Base-by-base conservation (phyloP, 1,140 invertebrate genomes). In the Aphelinus atriplicis region DNA sequence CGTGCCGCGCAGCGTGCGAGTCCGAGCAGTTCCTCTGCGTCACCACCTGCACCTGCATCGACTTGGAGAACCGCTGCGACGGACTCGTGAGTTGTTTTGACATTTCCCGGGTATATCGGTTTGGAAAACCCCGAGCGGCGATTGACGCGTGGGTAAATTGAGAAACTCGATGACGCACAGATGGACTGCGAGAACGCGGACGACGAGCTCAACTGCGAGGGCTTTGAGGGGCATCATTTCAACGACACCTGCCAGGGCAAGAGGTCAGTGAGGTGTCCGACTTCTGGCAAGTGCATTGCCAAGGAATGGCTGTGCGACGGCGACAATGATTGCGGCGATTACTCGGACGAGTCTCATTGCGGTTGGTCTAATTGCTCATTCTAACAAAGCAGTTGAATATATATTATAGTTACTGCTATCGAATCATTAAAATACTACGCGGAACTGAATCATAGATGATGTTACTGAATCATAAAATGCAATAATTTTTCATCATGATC, bases 291-390 rank as follows among this genome's bases (percentile, higher is more conserved):
- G 53, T 96, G 95, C 84, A 95, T 96, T 73, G 90, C 90, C 10
- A 90, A 91, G 71, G 89, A 92, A 2, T 95, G 93, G 92, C 85
- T 93, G 1, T 96, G 95, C 84, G 94, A 94, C 81, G 91, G 92
- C 0, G 91, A 93, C 76, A 92, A 95, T 74, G 94, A 96, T 82
- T 96, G 95, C 79, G 93, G 92, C 0, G 95, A 96, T 85, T 94
- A 91, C 80, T 94, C 93, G 2, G 95, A 96, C 82, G 95, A 95
- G 84, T 93, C 92, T 4, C 92, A 92, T 79, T 95, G 94, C 80
- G 92, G 93, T 90, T 86, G 87, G 85, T 78, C 43, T 26, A 26
- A 26, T 26, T 26, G 26, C 26, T 26, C 26, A 26, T 26, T 26
- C 26, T 26, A 26, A 26, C 26, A 26, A 26, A 26, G 26, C 26